phyloP scores from a whole-genome alignment of 2,888 invertebrate genomes.

The Mayetiola destructor region DNA sequence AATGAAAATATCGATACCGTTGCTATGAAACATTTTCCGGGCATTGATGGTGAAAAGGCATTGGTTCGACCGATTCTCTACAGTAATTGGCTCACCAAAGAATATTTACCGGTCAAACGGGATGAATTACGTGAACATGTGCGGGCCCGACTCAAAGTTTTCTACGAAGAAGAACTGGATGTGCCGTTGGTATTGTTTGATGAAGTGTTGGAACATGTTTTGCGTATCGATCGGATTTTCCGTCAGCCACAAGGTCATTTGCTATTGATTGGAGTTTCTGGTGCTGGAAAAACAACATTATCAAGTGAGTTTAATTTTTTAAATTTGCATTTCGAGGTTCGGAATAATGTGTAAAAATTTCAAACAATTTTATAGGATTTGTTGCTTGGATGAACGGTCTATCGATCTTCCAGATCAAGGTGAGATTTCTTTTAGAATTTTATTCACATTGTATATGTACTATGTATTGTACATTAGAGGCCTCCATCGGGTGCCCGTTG shows the following conservation, averaged over 20 bases:
- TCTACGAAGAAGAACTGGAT: conserved; percentile 98
- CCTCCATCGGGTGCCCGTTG: too few species aligned
- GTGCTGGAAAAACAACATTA: conserved; percentile 97
- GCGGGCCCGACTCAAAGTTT: conserved; percentile 90
- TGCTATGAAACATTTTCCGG: conserved; percentile 88
- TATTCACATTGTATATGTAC: too few species aligned
- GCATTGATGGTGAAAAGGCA: conserved; percentile 68
- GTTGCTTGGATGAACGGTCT: conserved; percentile 99
- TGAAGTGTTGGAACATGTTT: conserved; percentile 97
- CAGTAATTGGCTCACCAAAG: conserved; percentile 98
- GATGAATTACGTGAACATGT: conserved; percentile 94
- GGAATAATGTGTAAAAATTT: too few species aligned
- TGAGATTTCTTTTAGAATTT: too few species aligned
- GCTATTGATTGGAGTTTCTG: conserved; percentile 93
- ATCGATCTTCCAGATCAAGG: conserved; percentile 97
- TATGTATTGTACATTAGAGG: too few species aligned
- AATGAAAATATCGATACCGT: conserved; percentile 93
- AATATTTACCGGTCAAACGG: conserved; percentile 91
- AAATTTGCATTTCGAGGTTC: too few species aligned
- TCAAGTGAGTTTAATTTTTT: too few species aligned
- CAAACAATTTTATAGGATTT: too few species aligned
- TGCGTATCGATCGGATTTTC: conserved; percentile 98
- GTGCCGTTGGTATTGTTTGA: conserved; percentile 96
- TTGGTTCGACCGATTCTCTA: conserved; percentile 90
- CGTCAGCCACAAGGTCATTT: conserved; percentile 97